Percentiles rank a stretch among this genome's conserved stretches.
These are phyloP conservation scores for Heliconius cydno DNA, from an alignment of 2,888 invertebrate species.

Conservation along the genomic window DNA sequence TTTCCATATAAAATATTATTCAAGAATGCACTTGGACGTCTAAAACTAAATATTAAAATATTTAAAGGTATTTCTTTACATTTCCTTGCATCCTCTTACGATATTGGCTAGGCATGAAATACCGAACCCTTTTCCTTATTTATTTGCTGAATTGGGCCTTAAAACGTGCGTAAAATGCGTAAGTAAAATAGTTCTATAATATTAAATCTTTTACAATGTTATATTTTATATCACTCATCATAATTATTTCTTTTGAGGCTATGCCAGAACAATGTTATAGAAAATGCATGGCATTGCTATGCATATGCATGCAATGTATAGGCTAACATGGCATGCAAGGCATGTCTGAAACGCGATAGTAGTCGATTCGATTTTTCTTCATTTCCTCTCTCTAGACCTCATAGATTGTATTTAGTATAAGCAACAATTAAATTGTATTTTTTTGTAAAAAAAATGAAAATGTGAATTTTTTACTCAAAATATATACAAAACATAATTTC, in stretches of 20 bases:
- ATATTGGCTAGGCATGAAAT: slow-evolving; percentile 76
- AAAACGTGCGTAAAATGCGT: slow-evolving; percentile 68
- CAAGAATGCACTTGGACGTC: background rate
- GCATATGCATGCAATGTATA: too few relatives aligned
- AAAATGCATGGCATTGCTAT: too few relatives aligned
- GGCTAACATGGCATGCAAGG: too few relatives aligned
- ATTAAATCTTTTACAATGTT: slow-evolving; percentile 4
- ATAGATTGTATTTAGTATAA: background rate
- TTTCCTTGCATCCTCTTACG: slow-evolving; percentile 58
- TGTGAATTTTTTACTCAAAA: background rate
- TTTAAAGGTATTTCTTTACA: slow-evolving; percentile 7
- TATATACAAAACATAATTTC: slow-evolving; percentile 4
- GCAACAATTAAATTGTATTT: background rate
- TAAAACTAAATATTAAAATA: background rate
- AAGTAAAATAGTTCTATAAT: background rate
- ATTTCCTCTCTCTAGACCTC: background rate
- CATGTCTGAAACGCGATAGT: background rate
- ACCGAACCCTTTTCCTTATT: slow-evolving; percentile 71
- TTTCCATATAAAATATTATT: background rate
- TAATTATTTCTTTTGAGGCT: too few relatives aligned
- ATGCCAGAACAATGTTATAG: too few relatives aligned
- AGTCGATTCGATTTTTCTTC: background rate
- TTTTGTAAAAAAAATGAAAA: background rate
- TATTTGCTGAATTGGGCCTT: slow-evolving; percentile 65
- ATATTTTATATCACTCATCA: background rate